These are phyloP conservation scores for Ramphastos sulfuratus DNA, from an alignment of 2,113 vertebrate genomes.

Conservation along the genomic window DNA sequence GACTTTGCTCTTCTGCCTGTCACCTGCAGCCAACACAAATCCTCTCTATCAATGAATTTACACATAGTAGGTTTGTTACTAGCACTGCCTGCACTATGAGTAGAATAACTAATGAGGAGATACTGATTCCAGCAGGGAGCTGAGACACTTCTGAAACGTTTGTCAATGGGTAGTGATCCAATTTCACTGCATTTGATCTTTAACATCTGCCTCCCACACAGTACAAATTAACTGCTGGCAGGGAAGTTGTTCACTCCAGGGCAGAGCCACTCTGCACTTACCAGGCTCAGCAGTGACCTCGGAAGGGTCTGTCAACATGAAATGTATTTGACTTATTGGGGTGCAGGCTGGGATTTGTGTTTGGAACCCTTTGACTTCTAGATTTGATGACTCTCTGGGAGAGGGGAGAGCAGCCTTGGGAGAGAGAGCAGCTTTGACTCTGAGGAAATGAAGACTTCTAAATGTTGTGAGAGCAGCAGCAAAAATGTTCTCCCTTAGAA, in stretches of 20 bases:
- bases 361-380: background rate
- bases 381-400: background rate
- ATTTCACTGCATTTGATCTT: background rate
- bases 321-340: too few species aligned
- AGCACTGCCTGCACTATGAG: background rate
- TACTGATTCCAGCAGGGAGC: background rate
- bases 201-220: background rate
- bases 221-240: background rate
- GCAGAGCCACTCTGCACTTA: background rate
- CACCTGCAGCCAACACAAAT: background rate
- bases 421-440: background rate
- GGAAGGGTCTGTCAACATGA: background rate
- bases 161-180: background rate
- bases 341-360: background rate
- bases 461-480: background rate
- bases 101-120: background rate
- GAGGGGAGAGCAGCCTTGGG: background rate
- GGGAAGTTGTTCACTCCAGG: background rate
- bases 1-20: background rate
- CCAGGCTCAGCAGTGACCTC: rapidly evolving
- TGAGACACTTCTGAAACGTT: background rate
- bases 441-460: background rate
- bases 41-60: background rate
- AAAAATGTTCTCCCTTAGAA: background rate
- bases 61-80: background rate